Base-by-base conservation (phyloP, 2,797 vertebrate species). In the Channallabes apus region DNA sequence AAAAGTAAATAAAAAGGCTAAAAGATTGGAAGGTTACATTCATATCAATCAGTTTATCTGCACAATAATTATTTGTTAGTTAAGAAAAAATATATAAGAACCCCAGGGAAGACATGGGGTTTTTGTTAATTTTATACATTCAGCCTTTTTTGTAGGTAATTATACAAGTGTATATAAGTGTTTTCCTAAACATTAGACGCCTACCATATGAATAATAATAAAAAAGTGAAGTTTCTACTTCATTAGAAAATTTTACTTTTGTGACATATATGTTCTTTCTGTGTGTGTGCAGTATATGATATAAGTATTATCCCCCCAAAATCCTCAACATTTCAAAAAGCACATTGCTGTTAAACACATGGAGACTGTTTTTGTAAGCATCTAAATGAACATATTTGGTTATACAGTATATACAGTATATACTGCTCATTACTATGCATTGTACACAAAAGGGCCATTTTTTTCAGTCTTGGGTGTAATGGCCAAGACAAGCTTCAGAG, bases 401-500 rank as follows among this genome's bases (percentile, higher is more conserved):
- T 14, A 35, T 35, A 51, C 46, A 51, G 46, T 46, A 59, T 0
- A 20, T 17, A 46, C 46, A 46, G 46, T 51, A 59, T 0, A 20
- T 17, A 46, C 20, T 71, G 68, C 35, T 71, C 1, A 22, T 6
- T 75, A n/a, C n/a, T 4, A 27, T 80, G 14, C 46, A 65, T 18
- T 51, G 78, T n/a, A 80, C 2, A 14, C n/a, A 29, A 27, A 46
- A 56, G 29, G 78, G 4, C 20, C 3, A 15, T 38, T 79, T 65
- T 9, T 65, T 46, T 51, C 38, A 68, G 59, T 12, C 27, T 61
- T 35, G 76, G 56, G 5, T 15, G 6, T 79, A 78, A 35, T 35
- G 35, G 58, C 58, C 58, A 79, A 79, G 22, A 61, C 32, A 72
- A 73, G 69, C n/a, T 6, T 61, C 56, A 83, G 29, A 67, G 80